Conservation (phyloP, 1,140 invertebrate species). For the Vollenhovia emeryi region DNA sequence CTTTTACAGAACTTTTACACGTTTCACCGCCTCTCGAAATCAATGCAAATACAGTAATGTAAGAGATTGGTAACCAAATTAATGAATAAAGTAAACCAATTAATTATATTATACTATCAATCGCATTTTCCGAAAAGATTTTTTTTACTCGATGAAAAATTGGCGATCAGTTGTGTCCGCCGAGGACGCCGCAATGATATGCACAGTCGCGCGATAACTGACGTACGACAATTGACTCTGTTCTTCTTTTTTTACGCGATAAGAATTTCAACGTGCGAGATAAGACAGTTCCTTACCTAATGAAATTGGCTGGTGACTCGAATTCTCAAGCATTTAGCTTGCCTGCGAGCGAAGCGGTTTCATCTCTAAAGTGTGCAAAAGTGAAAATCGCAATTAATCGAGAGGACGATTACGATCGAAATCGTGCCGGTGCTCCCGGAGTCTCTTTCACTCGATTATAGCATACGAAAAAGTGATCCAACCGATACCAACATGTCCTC, state of each 20-base stretch:
- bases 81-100: not conserved
- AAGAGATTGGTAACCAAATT: not conserved
- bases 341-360: constrained; percentile 69
- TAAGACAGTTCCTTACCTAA: constrained; percentile 48
- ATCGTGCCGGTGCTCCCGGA: constrained; percentile 45
- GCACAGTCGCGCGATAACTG: constrained; percentile 56
- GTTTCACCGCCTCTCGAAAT: not conserved
- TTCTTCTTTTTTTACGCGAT: constrained; percentile 51
- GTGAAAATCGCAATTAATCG: constrained; percentile 71
- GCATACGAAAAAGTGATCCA: not conserved
- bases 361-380: constrained; percentile 62
- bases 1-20: not conserved
- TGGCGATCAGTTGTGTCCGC: not conserved
- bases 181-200: constrained; percentile 40
- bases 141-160: constrained; percentile 2
- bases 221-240: constrained; percentile 58
- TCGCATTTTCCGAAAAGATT: not conserved
- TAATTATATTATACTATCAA: not conserved
- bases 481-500: constrained; percentile 25
- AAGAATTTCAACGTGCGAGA: constrained; percentile 65
- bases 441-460: constrained; percentile 44
- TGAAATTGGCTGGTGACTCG: constrained; percentile 29
- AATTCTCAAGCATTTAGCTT: constrained; percentile 24
- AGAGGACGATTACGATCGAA: constrained; percentile 55
- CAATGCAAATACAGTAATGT: not conserved